Base-by-base conservation (phyloP, 2,113 vertebrate species). In the Gasterosteus nipponicus region DNA sequence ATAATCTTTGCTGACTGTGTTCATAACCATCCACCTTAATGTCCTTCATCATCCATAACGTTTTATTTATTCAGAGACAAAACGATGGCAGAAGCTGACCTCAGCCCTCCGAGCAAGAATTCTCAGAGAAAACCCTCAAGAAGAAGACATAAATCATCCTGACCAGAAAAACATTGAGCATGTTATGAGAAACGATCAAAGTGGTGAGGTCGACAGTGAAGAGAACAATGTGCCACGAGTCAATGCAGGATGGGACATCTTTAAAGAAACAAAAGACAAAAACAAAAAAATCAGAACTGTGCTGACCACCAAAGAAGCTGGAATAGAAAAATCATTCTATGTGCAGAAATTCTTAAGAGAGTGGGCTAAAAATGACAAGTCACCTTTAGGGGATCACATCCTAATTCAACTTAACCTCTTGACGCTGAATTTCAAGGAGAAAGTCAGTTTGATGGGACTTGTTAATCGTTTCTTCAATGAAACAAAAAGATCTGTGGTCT, bases 121-220 rank as follows among this genome's bases (percentile, higher is more conserved):
- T 35, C 19, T 9, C 15, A 0, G 0, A 10, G n/a, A 78, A 44
- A 8, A 6, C 15, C 16, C 18, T 69, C 26, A 56, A 69, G 15
- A 14, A 38, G 67, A 57, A 76, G 42, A 83, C 33, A 1, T 0
- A 4, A 46, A 19, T 69, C 77, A 83, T 75, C 68, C 54, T 4
- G 76, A 83, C 71, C 58, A 75, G 35, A 62, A 31, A 69, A 64
- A 73, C 49, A 88, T 56, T 10, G 78, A 86, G 44, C 86, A 83
- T 44, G 70, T 88, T 16, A 63, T 67, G 14, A 57, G n/a, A 77
- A 33, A 70, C 4, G 5, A 35, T 1, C 22, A 5, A 2, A 44
- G 10, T 16, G 9, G 0, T 35, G 19, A 74, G 3, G 26, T 5
- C 16, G 33, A 22, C 35, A 18, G 39, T 22, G 15, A 61, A 38